A percentile compares a stretch with the other conserved stretches of the same genome.
phyloP scores from a whole-genome alignment of 2,888 invertebrate genomes.

The Cheilosia impressa region DNA sequence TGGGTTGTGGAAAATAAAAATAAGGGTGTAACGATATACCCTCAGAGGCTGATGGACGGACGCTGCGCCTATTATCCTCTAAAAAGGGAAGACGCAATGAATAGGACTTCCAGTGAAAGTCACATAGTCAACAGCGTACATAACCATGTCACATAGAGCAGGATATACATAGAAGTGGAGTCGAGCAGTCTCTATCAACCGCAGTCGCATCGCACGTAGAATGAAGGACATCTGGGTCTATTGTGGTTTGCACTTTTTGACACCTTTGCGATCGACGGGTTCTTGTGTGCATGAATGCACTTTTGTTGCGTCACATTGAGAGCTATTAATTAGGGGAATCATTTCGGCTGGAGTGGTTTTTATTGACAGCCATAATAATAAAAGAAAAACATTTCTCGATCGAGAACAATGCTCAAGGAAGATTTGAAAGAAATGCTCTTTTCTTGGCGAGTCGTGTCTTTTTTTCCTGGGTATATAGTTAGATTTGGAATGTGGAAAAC shows the following conservation, averaged over 20 bases:
- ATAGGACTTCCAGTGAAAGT: constrained; percentile 60
- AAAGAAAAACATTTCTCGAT: constrained; percentile 65
- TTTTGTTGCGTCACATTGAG: constrained; percentile 72
- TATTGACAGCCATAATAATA: constrained; percentile 72
- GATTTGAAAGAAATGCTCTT: constrained; percentile 40
- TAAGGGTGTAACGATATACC: constrained; percentile 72
- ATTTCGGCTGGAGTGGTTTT: constrained; percentile 73
- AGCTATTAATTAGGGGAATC: constrained; percentile 74
- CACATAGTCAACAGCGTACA: constrained; percentile 53
- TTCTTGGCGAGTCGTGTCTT: constrained; percentile 27
- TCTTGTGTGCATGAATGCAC: constrained; percentile 64
- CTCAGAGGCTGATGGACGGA: constrained; percentile 62
- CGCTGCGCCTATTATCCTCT: constrained; percentile 74
- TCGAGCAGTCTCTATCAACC: constrained; percentile 56
- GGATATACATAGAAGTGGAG: constrained; percentile 33
- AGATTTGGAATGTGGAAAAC: background rate
- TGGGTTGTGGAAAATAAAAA: constrained; percentile 64
- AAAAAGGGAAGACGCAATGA: constrained; percentile 58
- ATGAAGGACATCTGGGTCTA: constrained; percentile 70
- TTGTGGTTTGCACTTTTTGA: constrained; percentile 75
- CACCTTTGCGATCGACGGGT: constrained; percentile 64
- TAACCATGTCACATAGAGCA: constrained; percentile 41
- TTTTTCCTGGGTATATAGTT: background rate
- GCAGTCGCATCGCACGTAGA: constrained; percentile 36
- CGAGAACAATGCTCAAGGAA: constrained; percentile 47